A percentile compares a stretch with the other conserved stretches of the same genome.
These are phyloP conservation scores for Drosophila falleni DNA, from an alignment of 2,888 invertebrate species.

Conservation along the genomic window DNA sequence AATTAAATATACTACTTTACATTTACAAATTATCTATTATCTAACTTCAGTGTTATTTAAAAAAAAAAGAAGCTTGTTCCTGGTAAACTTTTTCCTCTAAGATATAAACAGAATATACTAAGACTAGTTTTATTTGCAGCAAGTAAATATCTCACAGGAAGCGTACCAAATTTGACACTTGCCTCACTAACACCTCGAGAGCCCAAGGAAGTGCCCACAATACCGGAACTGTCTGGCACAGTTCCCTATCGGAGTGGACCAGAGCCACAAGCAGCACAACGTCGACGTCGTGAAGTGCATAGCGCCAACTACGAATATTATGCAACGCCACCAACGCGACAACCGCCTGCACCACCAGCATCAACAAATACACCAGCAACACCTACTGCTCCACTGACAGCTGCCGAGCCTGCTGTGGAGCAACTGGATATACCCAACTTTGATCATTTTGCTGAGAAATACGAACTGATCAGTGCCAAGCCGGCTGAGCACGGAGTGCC, in stretches of 20 bases:
- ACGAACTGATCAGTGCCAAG: constrained; percentile 55
- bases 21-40: too few species aligned
- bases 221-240: constrained; percentile 29
- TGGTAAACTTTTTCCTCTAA: background rate
- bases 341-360: constrained; percentile 66
- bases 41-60: too few species aligned
- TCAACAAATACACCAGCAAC: constrained; percentile 25
- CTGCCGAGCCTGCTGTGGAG: constrained; percentile 4
- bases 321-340: constrained; percentile 61
- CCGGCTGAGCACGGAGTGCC: constrained; percentile 12
- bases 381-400: constrained; percentile 19
- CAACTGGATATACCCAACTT: constrained; percentile 66
- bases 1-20: too few species aligned
- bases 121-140: constrained; percentile 26
- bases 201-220: constrained; percentile 22
- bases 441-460: constrained; percentile 72
- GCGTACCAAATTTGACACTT: constrained; percentile 63
- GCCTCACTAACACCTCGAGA: constrained; percentile 21
- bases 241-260: constrained; percentile 32
- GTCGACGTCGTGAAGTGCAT: constrained; percentile 49
- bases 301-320: constrained; percentile 55
- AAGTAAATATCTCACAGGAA: constrained; percentile 56
- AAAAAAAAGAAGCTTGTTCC: background rate
- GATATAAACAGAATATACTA: background rate
- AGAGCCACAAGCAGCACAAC: constrained; percentile 34